Evolutionary conservation across 2,113 vertebrate species (phyloP).

Genomic region (Beaufortia kweichowensis): DNA sequence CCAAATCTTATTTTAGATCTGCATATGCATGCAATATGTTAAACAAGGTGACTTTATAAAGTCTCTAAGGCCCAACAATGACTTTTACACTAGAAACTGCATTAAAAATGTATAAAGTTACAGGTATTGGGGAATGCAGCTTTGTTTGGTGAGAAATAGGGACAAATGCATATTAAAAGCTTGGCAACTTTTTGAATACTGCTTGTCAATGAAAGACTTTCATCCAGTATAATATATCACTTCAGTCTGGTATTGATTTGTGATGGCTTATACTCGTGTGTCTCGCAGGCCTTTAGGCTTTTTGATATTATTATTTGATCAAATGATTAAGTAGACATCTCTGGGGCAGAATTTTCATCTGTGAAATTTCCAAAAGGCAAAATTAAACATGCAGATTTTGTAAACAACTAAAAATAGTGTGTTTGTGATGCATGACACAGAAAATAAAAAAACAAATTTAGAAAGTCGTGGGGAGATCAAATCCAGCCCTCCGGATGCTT

Average conservation of each 20-base stretch:
- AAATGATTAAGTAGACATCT: background rate
- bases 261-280: background rate
- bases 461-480: too few species aligned
- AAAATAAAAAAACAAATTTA: too few species aligned
- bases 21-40: background rate
- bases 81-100: background rate
- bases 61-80: background rate
- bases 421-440: too few species aligned
- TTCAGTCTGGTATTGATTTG: constrained; percentile 18
- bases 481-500: too few species aligned
- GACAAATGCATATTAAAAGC: background rate
- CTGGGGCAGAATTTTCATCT: background rate
- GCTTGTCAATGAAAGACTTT: background rate
- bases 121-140: background rate
- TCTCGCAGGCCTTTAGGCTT: background rate
- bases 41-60: background rate
- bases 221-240: constrained; percentile 4
- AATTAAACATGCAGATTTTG: too few species aligned
- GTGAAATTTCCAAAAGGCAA: background rate
- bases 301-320: background rate
- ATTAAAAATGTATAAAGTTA: background rate
- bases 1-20: background rate
- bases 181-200: background rate
- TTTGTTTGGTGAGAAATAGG: background rate
- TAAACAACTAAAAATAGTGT: too few species aligned